Base-by-base conservation (phyloP, 53 echinoderm and acorn worm species). In the Crossaster papposus region DNA sequence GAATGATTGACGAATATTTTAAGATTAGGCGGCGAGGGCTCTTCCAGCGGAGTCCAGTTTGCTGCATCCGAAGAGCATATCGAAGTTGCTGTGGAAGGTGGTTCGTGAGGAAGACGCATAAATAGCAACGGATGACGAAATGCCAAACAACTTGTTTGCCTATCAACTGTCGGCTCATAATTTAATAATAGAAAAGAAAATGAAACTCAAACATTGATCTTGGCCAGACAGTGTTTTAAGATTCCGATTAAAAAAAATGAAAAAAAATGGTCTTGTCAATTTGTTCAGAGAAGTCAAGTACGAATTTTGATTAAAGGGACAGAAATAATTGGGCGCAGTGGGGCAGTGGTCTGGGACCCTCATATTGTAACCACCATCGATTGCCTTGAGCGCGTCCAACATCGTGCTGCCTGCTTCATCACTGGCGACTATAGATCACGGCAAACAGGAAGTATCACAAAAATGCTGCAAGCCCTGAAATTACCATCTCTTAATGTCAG, bases 331-430 rank as follows among this genome's bases (percentile, higher is more conserved):
- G 5, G 44, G 44, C 44, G 44, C n/a, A n/a, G n/a, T 64, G 83
- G 76, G 23, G 90, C 83, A n/a, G 51, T 28, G 15, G 62, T 72
- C 12, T 90, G 78, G 90, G 90, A 90, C 76, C 90, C 84, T 31
- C 65, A 83, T 73, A 52, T 34, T 51, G 54, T 20, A n/a, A 65
- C 64, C 24, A 79, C 79, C 70, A 89, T 89, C 3, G 65, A 79
- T 35, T 23, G 20, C 55, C 65, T 88, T 17, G 78, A 88, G 63
- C 29, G 79, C 79, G 44, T 89, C 64, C 89, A 79, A 79, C 50
- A 79, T 4, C 79, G 80, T 65, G 89, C 37, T 26, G 79, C 80
- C 65, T 33, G 79, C 44, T 89, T 89, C 50, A 89, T 79, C 30
- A 65, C 68, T 20, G 52, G 53, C 14, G 79, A 89, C 89, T 89